Evolutionary conservation across 2,888 invertebrate genomes (phyloP).

Genomic region (Sinopyrophorus schimmeli): DNA sequence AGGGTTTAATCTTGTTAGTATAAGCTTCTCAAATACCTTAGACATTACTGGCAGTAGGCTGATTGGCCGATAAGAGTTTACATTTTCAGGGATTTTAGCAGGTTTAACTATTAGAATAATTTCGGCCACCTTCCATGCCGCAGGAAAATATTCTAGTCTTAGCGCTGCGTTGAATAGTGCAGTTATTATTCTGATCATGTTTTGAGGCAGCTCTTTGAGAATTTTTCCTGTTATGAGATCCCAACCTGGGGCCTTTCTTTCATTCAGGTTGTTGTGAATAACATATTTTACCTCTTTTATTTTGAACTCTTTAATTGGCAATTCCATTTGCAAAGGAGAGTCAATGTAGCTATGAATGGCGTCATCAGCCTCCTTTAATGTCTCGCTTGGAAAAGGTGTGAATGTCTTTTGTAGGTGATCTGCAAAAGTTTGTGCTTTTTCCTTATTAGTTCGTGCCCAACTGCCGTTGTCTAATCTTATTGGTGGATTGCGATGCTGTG

Average conservation of each 20-base stretch:
- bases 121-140: slow-evolving; percentile 1
- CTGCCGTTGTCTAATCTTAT: slow-evolving; percentile 7
- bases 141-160: slow-evolving; percentile 8
- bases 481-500: slow-evolving; percentile 9
- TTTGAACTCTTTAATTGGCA: slow-evolving; percentile 1
- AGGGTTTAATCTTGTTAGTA: too few species aligned
- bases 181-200: not conserved
- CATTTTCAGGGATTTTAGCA: slow-evolving; percentile 6
- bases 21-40: too few species aligned
- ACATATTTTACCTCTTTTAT: slow-evolving; percentile 3
- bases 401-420: slow-evolving; percentile 13
- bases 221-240: slow-evolving; percentile 9
- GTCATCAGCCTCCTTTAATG: not conserved
- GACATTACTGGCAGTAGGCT: slow-evolving; percentile 6
- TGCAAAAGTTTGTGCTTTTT: slow-evolving; percentile 10
- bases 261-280: slow-evolving; percentile 5
- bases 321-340: slow-evolving; percentile 3
- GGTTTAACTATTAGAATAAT: slow-evolving; percentile 10
- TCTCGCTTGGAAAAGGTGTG: not conserved
- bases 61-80: slow-evolving; percentile 5
- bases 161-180: slow-evolving; percentile 12
- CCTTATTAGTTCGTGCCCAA: slow-evolving; percentile 3
- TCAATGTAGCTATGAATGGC: too few species aligned
- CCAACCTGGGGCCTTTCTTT: slow-evolving; percentile 10
- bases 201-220: slow-evolving; percentile 8